Evolutionary conservation across 2,888 invertebrate species (phyloP).

Genomic region (Stegana nigrithorax): DNA sequence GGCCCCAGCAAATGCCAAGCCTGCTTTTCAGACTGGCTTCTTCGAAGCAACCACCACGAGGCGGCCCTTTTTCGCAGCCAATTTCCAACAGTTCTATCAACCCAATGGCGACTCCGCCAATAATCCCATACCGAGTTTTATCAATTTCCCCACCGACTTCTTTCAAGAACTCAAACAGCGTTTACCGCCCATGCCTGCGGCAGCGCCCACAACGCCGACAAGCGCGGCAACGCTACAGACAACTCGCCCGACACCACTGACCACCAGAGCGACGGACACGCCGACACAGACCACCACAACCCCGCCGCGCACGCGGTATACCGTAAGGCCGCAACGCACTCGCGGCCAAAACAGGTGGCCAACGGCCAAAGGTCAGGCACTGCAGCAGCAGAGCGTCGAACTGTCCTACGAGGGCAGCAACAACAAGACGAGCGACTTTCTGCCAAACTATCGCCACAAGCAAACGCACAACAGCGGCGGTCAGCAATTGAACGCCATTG

Average conservation of each 20-base stretch:
- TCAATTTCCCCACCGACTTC: slow-evolving; percentile 67
- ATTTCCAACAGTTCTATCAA: slow-evolving; percentile 49
- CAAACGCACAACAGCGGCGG: slow-evolving; percentile 46
- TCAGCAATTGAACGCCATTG: slow-evolving; percentile 48
- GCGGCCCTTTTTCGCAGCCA: slow-evolving; percentile 48
- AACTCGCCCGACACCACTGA: slow-evolving; percentile 25
- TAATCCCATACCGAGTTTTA: slow-evolving; percentile 64
- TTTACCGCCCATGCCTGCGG: slow-evolving; percentile 38
- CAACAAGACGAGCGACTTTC: slow-evolving; percentile 66
- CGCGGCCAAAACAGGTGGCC: slow-evolving; percentile 70
- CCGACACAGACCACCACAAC: slow-evolving; percentile 37
- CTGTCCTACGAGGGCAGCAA: slow-evolving; percentile 31
- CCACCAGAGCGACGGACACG: slow-evolving; percentile 62
- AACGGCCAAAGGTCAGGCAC: slow-evolving; percentile 40
- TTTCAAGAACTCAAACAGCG: slow-evolving; percentile 66
- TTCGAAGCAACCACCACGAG: slow-evolving; percentile 60
- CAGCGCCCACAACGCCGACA: slow-evolving; percentile 17
- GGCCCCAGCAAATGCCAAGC: slow-evolving; percentile 24
- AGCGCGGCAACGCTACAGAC: background rate
- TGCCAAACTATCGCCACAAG: slow-evolving; percentile 31
- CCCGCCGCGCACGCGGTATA: slow-evolving; percentile 66
- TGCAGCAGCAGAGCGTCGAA: slow-evolving; percentile 13
- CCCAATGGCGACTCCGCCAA: slow-evolving; percentile 29
- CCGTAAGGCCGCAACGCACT: slow-evolving; percentile 68
- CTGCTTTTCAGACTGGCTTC: slow-evolving; percentile 54